Conservation (phyloP, 2,888 invertebrate genomes). For the Ennomos quercinarius region DNA sequence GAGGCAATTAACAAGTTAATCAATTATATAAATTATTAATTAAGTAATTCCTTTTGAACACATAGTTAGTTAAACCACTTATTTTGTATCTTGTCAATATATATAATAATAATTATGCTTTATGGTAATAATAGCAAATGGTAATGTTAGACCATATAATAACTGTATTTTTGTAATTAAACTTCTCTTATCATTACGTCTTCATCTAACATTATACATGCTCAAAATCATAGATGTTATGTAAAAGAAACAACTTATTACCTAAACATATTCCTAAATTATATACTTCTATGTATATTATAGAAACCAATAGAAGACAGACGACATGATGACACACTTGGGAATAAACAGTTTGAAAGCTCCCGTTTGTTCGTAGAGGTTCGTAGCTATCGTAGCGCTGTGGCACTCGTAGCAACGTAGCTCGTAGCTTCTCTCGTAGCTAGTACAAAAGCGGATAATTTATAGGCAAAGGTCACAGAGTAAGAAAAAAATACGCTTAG, state of each 20-base stretch:
- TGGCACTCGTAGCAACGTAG: constrained; percentile 14
- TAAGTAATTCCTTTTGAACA: constrained; percentile 2
- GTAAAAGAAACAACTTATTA: background rate
- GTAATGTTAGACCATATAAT: background rate
- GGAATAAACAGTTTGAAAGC: constrained; percentile 31
- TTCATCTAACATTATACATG: background rate
- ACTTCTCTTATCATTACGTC: background rate
- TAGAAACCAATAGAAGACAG: constrained; percentile 25
- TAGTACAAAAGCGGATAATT: constrained; percentile 36
- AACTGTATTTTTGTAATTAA: constrained; percentile 1
- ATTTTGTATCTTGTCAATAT: background rate
- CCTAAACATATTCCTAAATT: background rate
- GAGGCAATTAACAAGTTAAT: too few relatives aligned
- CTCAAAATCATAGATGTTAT: background rate
- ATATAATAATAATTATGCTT: background rate
- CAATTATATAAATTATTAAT: constrained; percentile 1
- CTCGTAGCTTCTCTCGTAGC: constrained; percentile 15
- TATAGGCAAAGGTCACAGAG: too few relatives aligned
- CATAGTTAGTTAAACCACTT: background rate
- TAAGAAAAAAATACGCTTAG: too few relatives aligned
- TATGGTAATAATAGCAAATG: background rate
- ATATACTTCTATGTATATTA: background rate
- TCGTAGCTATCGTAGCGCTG: constrained; percentile 4
- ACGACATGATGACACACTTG: constrained; percentile 30
- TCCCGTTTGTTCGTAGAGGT: constrained; percentile 16